phyloP scores from a whole-genome alignment of 2,797 vertebrate species.

The Trachops cirrhosus region DNA sequence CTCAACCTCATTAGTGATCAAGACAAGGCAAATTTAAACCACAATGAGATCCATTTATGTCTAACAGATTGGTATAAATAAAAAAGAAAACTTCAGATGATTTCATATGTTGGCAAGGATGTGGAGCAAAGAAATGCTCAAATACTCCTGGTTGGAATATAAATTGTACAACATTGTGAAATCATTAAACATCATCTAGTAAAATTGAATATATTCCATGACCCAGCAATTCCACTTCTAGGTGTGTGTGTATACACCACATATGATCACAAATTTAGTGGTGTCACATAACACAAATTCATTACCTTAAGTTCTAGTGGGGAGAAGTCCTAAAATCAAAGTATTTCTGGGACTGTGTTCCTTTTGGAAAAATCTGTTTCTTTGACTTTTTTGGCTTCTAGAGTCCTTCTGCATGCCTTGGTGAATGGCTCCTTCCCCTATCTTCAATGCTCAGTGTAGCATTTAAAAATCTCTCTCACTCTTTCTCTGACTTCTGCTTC shows the following conservation, averaged over 20 bases:
- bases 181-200: neutral
- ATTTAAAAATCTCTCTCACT: neutral
- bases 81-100: neutral
- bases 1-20: neutral
- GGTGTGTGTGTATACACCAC: neutral
- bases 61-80: neutral
- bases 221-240: neutral
- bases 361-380: neutral
- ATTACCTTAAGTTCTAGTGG: neutral
- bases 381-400: neutral
- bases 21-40: neutral
- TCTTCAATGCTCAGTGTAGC: neutral
- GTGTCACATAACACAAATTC: neutral
- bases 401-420: neutral
- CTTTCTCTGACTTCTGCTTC: neutral
- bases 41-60: neutral
- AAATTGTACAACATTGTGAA: neutral
- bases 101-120: neutral
- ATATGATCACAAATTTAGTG: neutral
- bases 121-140: neutral
- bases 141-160: neutral
- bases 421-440: neutral
- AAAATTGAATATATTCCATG: neutral
- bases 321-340: neutral
- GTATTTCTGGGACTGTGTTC: neutral